Base-by-base conservation (phyloP, 2,113 vertebrate genomes). In the Eonycteris spelaea region DNA sequence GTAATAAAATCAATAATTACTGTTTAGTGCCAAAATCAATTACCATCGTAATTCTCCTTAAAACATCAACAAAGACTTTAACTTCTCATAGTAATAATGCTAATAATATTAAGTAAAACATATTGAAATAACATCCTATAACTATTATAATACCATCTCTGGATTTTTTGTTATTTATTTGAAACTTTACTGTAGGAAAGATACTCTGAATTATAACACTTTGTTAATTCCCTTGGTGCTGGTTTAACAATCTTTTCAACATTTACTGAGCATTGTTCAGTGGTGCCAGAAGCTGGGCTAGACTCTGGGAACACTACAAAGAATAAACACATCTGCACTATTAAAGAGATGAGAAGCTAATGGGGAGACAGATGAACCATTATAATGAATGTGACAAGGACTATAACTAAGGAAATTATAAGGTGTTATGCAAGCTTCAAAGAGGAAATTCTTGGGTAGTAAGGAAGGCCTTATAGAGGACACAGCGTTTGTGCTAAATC, bases 1-100 rank as follows among this genome's bases (percentile, higher is more conserved):
- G 33, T 84, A 86, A 74, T 80, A 83, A 89, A 97, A 92, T 48
- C n/a, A 94, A 48, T 77, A 91, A 93, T 73, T 87, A 75, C 10
- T 75, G 4, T 67, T 95, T 35, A 68, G 35, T 65, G 15, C 9
- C 74, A 82, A 93, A 96, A 88, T 93, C 65, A 51, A 85, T 79
- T 79, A 90, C 13, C 40, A 95, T 61, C 38, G 3, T 59, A 80
- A 91, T 86, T 97, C 77, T 97, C 73, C 65, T 85, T 85, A 92
- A 95, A 43, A 83, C 26, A 90, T 73, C 61, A 87, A 84, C 40
- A 65, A 96, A 86, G 77, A 89, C 10, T 95, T 88, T 89, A 88
- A 89, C 26, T 53, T 21, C 22, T 61, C 53, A 89, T 57, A 78
- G 48, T 19, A 90, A 90, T 38, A 74, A 11, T 45, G 19, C 77